These are phyloP conservation scores for Lichenostomus cassidix DNA, from an alignment of 2,113 vertebrate species.

Conservation along the genomic window DNA sequence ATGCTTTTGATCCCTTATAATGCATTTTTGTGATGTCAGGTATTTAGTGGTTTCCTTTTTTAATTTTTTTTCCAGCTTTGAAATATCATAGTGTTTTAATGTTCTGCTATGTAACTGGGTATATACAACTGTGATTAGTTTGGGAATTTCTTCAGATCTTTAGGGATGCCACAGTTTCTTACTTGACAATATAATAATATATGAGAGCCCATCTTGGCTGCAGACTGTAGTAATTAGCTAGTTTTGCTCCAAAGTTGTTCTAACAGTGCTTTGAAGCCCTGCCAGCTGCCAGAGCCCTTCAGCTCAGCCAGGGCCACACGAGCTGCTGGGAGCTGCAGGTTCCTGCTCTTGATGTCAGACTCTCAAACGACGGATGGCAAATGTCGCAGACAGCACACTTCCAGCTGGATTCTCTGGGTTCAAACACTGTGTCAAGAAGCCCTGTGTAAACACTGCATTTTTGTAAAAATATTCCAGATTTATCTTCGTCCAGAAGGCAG, in stretches of 20 bases:
- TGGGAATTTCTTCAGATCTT: conserved; percentile 48
- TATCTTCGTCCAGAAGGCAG: neutral
- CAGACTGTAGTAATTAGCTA: conserved; percentile 18
- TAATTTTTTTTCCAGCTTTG: neutral
- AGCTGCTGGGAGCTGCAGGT: conserved; percentile 19
- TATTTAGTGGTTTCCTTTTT: conserved; percentile 7
- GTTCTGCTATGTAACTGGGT: neutral
- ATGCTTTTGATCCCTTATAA: neutral
- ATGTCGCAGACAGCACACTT: neutral
- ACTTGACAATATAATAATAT: conserved; percentile 31
- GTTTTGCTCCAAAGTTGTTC: conserved; percentile 9
- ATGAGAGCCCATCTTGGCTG: conserved; percentile 33
- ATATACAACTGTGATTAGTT: neutral
- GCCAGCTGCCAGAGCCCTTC: conserved; percentile 38
- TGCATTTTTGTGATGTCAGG: neutral
- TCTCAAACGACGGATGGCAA: neutral
- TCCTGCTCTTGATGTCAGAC: neutral
- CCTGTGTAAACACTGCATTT: neutral
- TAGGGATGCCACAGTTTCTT: neutral
- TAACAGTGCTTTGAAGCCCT: conserved; percentile 33
- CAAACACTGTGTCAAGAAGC: neutral
- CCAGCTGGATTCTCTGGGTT: neutral
- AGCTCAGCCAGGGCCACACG: neutral
- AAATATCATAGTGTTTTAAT: conserved; percentile 18
- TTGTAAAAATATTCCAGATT: neutral